Evolutionary conservation across 2,888 invertebrate species (phyloP), one percentile per base, ranked within the genome.

Genomic region (Oxytorus armatus): DNA sequence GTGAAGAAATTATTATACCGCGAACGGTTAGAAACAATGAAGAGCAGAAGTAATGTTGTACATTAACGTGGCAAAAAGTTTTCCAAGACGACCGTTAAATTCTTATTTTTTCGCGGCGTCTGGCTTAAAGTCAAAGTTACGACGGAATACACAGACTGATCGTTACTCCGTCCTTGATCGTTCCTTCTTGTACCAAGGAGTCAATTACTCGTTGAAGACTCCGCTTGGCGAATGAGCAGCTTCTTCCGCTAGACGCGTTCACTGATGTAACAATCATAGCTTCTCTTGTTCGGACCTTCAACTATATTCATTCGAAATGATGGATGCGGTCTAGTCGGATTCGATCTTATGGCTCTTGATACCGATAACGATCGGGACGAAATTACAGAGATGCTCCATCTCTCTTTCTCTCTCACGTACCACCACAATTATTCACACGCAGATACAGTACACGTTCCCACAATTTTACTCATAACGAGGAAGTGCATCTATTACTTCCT

Each of bases 1-100:
- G 44, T 11, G 18, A 21, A 44, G 33, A n/a, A 33, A 21, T 55
- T 53, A 10, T 39, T 14, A 23, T n/a, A n/a, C n/a, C n/a, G n/a
- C n/a, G n/a, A n/a, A 42, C 36, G 8, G 42, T 42, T 14, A 53
- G 18, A 82, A 72, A 69, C 80, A 53, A 77, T 53, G 61, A 70
- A 69, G 23, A 76, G 23, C 69, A 57, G 82, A 72, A 76, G 81
- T 61, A 77, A 84, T 80, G 83, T 84, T n/a, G 16, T 18, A 51
- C 51, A 44, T 44, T 53, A 4, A 29, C 51, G 33, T 14, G 44
- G 23, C 25, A 53, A n/a, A 39, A 14, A 53, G 61, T 47, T 14
- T 44, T 23, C 29, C 51, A 14, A 59, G 47, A 69, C 29, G 11
- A 25, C 14, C 23, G 21, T 23, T 68, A 55, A 63, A 69, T 69